phyloP scores from a whole-genome alignment of 2,888 invertebrate species.

The Didymodactylos carnosus region DNA sequence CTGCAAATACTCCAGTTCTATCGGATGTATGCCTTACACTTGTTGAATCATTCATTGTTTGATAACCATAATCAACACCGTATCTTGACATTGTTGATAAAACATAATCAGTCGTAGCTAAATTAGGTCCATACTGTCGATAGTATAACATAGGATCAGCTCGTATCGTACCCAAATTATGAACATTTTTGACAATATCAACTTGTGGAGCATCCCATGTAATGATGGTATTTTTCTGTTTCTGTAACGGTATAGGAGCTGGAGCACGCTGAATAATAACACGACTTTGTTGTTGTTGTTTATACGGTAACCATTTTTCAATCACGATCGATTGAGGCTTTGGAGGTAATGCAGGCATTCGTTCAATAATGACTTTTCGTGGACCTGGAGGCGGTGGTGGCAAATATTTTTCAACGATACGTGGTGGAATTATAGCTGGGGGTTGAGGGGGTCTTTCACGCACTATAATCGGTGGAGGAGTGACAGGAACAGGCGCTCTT shows the following conservation, averaged over 20 bases:
- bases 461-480: slow-evolving; percentile 1
- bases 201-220: slow-evolving; percentile 6
- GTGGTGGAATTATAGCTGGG: background rate
- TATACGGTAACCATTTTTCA: slow-evolving; percentile 9
- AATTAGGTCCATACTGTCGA: background rate
- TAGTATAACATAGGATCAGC: slow-evolving; percentile 3
- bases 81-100: background rate
- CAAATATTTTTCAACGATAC: background rate
- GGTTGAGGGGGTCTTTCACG: background rate
- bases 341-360: background rate
- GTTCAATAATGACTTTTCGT: slow-evolving; percentile 8
- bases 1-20: too few species aligned
- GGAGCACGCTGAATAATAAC: slow-evolving; percentile 3
- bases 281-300: background rate
- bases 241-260: background rate
- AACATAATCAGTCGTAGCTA: background rate
- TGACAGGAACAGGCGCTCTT: background rate
- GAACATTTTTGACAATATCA: background rate
- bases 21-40: too few species aligned
- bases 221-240: background rate
- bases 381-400: slow-evolving; percentile 3
- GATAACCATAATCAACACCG: background rate
- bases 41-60: background rate
- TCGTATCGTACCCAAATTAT: background rate
- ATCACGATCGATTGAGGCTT: slow-evolving; percentile 7